phyloP scores from a whole-genome alignment of 2,888 invertebrate genomes.

The Bombylius major region DNA sequence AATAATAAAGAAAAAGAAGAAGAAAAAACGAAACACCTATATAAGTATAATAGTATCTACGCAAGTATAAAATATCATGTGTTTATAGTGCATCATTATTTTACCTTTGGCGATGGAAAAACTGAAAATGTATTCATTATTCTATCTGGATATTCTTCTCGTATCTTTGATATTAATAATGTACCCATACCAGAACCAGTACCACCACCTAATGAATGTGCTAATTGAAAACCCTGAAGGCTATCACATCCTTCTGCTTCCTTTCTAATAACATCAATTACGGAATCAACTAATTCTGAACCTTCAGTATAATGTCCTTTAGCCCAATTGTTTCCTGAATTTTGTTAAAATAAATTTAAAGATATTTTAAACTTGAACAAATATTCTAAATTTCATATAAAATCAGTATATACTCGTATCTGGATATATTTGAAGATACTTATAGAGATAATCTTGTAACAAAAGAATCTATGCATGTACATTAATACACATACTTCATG shows the following conservation, averaged over 20 bases:
- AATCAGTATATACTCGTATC: too few species aligned
- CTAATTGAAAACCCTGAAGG: conserved; percentile 58
- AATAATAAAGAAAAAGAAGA: too few species aligned
- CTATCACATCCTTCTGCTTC: conserved; percentile 70
- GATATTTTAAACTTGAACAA: not conserved
- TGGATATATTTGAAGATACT: too few species aligned
- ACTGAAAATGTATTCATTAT: conserved; percentile 74
- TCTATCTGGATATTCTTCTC: conserved; percentile 75
- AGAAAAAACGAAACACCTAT: not conserved
- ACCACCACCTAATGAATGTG: conserved; percentile 68
- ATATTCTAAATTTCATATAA: not conserved
- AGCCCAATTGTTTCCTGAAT: conserved; percentile 79
- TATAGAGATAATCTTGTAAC: too few species aligned
- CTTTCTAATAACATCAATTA: conserved; percentile 54
- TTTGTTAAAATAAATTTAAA: not conserved
- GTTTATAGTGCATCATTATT: not conserved
- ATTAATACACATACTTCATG: too few species aligned
- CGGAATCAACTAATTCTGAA: conserved; percentile 58
- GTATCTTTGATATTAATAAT: conserved; percentile 62
- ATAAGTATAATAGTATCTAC: not conserved
- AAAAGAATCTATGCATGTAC: too few species aligned
- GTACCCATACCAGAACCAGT: conserved; percentile 75
- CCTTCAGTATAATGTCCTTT: conserved; percentile 76
- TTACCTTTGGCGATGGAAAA: conserved; percentile 68
- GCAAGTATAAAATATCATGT: too few species aligned